A percentile compares a stretch with the other conserved stretches of the same genome.
phyloP scores from a whole-genome alignment of 2,113 vertebrate genomes.

The Campylorhamphus procurvoides region DNA sequence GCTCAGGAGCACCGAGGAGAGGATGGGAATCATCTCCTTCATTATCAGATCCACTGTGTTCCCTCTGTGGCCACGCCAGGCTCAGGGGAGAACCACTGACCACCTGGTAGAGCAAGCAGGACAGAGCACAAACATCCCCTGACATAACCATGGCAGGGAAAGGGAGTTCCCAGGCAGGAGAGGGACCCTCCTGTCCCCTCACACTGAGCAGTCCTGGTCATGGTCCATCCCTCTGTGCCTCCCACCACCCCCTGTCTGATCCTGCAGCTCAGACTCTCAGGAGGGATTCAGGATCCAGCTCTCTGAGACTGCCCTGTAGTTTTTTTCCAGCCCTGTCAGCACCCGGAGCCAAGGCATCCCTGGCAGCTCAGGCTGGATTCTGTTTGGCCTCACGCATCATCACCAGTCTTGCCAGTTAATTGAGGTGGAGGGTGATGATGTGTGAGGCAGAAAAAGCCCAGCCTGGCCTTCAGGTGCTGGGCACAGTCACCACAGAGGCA shows the following conservation, averaged over 20 bases:
- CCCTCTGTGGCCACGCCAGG: neutral
- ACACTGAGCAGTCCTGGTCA: fast-evolving
- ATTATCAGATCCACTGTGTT: fast-evolving
- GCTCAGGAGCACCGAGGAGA: neutral
- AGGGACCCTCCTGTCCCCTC: neutral
- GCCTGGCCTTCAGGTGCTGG: conserved; percentile 56
- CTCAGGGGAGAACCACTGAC: neutral
- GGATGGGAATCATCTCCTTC: neutral
- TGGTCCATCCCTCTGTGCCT: fast-evolving
- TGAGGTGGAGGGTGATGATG: conserved; percentile 50
- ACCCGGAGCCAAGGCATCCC: conserved; percentile 36
- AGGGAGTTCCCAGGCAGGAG: neutral
- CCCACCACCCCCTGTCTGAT: neutral
- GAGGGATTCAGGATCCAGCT: neutral
- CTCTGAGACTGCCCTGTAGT: neutral
- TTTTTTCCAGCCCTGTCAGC: conserved; percentile 61
- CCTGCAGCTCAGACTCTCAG: neutral
- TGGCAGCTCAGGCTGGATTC: conserved; percentile 49
- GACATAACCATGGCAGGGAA: fast-evolving
- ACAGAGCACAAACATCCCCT: neutral
- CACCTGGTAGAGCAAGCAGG: neutral
- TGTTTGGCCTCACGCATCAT: conserved; percentile 61
- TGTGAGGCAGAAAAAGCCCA: conserved; percentile 61
- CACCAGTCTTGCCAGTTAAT: conserved; percentile 50
- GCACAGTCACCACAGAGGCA: conserved; percentile 16